Conservation (phyloP, 2,113 vertebrate genomes). For the Charadrius vociferus region DNA sequence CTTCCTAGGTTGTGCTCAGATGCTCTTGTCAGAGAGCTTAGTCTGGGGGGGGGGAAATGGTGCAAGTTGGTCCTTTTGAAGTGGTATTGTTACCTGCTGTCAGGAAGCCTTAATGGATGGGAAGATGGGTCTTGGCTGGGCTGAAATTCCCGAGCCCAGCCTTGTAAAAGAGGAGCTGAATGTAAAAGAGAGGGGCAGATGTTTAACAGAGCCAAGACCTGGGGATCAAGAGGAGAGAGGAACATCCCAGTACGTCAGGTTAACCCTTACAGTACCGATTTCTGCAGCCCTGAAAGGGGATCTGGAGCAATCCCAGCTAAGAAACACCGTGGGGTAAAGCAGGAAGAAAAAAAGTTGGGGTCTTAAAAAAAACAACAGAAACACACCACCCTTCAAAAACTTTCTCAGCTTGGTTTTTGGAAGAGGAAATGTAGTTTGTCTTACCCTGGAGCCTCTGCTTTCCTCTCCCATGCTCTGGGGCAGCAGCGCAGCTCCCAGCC, state of each 20-base stretch:
- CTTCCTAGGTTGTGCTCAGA: fast-evolving
- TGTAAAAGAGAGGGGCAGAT: conserved; percentile 32
- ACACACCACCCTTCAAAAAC: not conserved
- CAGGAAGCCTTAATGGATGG: conserved; percentile 9
- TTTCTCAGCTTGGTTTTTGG: not conserved
- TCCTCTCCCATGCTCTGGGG: not conserved
- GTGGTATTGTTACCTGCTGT: conserved; percentile 18
- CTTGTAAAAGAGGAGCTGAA: conserved; percentile 63
- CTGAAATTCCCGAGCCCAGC: conserved; percentile 4
- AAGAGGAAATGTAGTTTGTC: not conserved
- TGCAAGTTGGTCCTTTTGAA: not conserved
- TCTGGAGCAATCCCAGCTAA: not conserved
- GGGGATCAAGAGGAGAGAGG: conserved; percentile 9
- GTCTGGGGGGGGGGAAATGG: not conserved
- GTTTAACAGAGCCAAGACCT: conserved; percentile 46
- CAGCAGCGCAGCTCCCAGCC: not conserved
- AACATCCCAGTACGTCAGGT: not conserved
- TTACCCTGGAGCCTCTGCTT: not conserved
- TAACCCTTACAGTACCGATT: conserved; percentile 24
- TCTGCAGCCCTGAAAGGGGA: not conserved
- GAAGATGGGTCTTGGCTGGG: conserved; percentile 20
- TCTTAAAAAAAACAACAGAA: not conserved
- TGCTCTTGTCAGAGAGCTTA: not conserved
- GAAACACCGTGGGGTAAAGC: fast-evolving
- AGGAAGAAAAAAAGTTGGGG: not conserved